Percentiles rank a stretch among this genome's conserved stretches.
phyloP scores from a whole-genome alignment of 2,113 vertebrate genomes.

The Sitta europaea region DNA sequence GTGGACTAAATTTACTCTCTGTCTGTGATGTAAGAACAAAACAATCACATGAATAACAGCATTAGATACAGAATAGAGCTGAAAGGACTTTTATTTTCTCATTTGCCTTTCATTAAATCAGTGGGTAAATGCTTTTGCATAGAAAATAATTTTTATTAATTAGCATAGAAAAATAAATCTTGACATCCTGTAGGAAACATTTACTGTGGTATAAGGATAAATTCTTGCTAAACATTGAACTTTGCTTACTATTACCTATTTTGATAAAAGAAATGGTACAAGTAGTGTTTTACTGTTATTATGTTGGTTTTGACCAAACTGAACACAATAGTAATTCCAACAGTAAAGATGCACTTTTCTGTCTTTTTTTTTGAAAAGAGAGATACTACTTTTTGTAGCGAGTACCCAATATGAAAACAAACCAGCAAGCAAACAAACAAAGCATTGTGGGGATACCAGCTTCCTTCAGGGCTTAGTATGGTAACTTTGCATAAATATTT shows the following conservation, averaged over 20 bases:
- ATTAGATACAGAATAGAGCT: neutral
- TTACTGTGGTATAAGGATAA: neutral
- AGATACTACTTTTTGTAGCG: neutral
- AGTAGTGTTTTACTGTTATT: neutral
- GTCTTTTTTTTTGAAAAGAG: neutral
- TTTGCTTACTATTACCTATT: neutral
- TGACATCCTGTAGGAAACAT: neutral
- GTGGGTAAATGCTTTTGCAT: neutral
- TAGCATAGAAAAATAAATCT: neutral
- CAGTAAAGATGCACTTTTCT: neutral
- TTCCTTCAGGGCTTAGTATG: neutral
- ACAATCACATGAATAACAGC: neutral
- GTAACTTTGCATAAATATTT: neutral
- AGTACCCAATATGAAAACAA: neutral
- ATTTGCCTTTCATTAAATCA: neutral
- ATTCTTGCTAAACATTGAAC: neutral
- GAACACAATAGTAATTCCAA: neutral
- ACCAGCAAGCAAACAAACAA: neutral
- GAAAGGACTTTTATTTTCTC: neutral
- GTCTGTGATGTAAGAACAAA: neutral
- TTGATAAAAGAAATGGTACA: neutral
- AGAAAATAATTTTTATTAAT: neutral
- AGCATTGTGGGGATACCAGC: neutral
- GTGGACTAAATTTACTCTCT: neutral
- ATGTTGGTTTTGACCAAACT: neutral